Base-by-base conservation (phyloP, 37 sponge, comb jelly and placozoan genomes). In the Cladorhizidae sp. region DNA sequence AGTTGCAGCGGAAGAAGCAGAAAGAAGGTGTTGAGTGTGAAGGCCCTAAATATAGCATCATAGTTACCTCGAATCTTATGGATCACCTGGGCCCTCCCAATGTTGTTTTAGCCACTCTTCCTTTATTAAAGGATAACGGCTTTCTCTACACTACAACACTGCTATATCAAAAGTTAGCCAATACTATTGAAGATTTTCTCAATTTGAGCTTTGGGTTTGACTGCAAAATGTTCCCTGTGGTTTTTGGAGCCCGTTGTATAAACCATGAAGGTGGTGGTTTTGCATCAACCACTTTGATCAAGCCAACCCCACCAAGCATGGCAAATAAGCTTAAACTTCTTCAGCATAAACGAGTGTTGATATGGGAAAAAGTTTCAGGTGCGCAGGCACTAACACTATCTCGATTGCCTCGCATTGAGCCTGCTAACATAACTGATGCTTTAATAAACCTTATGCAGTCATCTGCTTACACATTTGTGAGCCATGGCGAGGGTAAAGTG, bases 11-110 rank as follows among this genome's bases (percentile, higher is more conserved):
- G 1, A 21, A 35, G 56, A 14, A 25, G 15, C 31, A n/a, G 26
- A 51, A 32, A 9, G 23, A 37, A 1, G 21, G 39, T 0, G 38
- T 3, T 67, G 35, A 3, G 12, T 7, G 22, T 3, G 51, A 54
- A 54, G 0, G 2, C 17, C 23, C 25, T 2, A 28, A 36, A 12
- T 87, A 81, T 87, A 76, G 80, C 67, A 61, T 38, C 8, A 87
- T 87, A 14, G 57, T 75, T 52, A 58, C 88, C 37, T 87, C 88
- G 18, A 81, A 87, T 57, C 36, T 87, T 21, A 68, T 80, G 26
- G 88, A 87, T 55, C 61, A 75, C 1, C 36, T 87, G 23, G 42
- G 70, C 6, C 81, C 82, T 23, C 82, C 77, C 8, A 59, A 32
- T 45, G 41, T 87, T 28, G 77, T 87, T 26, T 42, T 87, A 14